These are phyloP conservation scores for Neodon shergylaensis DNA, from an alignment of 2,113 vertebrate genomes.

Conservation along the genomic window DNA sequence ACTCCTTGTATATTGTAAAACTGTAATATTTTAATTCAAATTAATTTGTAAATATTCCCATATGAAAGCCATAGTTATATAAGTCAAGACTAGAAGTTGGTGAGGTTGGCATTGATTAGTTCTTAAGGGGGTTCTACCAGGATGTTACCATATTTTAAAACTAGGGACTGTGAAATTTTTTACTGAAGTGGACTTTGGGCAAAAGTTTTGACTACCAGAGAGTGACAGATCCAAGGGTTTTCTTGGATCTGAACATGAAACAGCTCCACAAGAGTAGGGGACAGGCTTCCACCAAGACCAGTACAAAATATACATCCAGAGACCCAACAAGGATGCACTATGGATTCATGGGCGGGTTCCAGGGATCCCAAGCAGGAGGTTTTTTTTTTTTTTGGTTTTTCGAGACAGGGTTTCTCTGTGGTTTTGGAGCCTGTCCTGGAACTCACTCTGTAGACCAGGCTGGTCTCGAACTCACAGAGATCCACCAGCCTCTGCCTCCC, in stretches of 20 bases:
- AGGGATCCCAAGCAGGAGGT: not conserved
- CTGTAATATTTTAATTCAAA: not conserved
- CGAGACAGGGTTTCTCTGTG: too few species aligned
- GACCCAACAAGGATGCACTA: not conserved
- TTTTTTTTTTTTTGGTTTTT: too few species aligned
- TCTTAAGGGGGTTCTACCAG: not conserved
- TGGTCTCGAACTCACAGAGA: too few species aligned
- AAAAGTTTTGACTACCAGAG: not conserved
- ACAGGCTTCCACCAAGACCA: not conserved
- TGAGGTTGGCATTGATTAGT: not conserved
- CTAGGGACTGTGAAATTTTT: not conserved
- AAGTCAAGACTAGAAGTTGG: conserved; percentile 2
- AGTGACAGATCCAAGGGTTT: not conserved
- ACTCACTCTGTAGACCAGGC: too few species aligned
- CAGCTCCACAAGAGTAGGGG: not conserved
- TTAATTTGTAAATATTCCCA: conserved; percentile 3
- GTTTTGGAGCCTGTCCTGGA: too few species aligned
- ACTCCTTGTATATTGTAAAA: not conserved
- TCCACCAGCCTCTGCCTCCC: too few species aligned
- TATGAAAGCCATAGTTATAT: not conserved
- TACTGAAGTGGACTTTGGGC: conserved; percentile 1
- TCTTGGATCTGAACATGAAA: not conserved
- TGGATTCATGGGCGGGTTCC: not conserved
- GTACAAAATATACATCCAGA: not conserved
- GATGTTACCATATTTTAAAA: not conserved